Evolutionary conservation across 1,140 invertebrate species (phyloP).

Genomic region (Pygmarrhopalites habei): DNA sequence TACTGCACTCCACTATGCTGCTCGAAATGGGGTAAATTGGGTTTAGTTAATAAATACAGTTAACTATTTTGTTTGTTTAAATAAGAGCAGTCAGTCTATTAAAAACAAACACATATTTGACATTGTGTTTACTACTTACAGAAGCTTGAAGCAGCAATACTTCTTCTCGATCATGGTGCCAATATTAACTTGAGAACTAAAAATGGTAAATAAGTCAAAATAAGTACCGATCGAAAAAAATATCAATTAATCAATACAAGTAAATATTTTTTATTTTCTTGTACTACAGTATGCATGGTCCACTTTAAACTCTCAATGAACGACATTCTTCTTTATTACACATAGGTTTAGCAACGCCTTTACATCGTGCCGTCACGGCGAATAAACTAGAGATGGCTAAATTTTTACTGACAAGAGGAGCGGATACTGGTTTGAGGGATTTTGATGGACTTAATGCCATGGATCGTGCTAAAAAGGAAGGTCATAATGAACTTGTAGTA

Average conservation of each 20-base stretch:
- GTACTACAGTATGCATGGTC: too few species aligned
- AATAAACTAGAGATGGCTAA: conserved; percentile 52
- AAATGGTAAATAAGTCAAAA: conserved; percentile 58
- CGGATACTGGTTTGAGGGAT: conserved; percentile 58
- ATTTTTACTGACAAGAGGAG: conserved; percentile 56
- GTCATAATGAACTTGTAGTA: conserved; percentile 35
- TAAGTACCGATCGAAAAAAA: too few species aligned
- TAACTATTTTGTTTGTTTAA: too few species aligned
- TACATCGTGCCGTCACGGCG: conserved; percentile 62
- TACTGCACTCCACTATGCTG: conserved; percentile 76
- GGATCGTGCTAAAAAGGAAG: conserved; percentile 61
- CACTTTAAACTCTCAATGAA: too few species aligned
- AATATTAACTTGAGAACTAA: conserved; percentile 64
- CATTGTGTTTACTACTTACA: too few species aligned
- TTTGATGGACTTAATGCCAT: conserved; percentile 69
- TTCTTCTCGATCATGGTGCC: conserved; percentile 61
- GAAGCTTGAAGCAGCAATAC: conserved; percentile 59
- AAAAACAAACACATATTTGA: too few species aligned
- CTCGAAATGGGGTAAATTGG: conserved; percentile 69
- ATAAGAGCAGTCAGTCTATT: too few species aligned
- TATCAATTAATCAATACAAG: too few species aligned
- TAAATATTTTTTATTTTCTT: too few species aligned
- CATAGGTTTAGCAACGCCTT: too few species aligned
- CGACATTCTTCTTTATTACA: too few species aligned
- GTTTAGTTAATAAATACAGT: too few species aligned